Conservation (phyloP, 2,888 invertebrate genomes). For the Phyto melanocephala region DNA sequence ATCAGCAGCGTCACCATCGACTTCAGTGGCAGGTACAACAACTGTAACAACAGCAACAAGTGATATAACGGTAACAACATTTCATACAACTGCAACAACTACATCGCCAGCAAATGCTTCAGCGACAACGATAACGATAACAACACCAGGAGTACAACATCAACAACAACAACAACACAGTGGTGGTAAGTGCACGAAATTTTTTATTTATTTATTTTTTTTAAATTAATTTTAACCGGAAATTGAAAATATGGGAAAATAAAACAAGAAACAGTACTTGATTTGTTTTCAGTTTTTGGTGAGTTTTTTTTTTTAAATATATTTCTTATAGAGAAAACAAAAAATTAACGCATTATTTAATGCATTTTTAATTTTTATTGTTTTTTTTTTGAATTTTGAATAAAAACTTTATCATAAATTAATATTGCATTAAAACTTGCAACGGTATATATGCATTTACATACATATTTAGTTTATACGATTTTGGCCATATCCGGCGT, state of each 20-base stretch:
- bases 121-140: conserved; percentile 67
- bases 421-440: conserved; percentile 40
- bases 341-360: conserved; percentile 28
- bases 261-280: conserved; percentile 35
- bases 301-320: not conserved
- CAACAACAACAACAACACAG: conserved; percentile 70
- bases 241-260: conserved; percentile 59
- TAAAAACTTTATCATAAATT: conserved; percentile 37
- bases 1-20: conserved; percentile 33
- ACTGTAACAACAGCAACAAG: conserved; percentile 68
- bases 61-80: conserved; percentile 72
- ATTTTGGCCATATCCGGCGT: conserved; percentile 67
- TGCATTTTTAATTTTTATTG: conserved; percentile 48
- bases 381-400: conserved; percentile 4
- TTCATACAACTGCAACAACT: conserved; percentile 68
- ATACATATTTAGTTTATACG: conserved; percentile 39
- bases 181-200: conserved; percentile 70
- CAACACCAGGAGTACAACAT: conserved; percentile 72
- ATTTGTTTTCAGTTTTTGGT: not conserved
- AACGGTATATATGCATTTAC: conserved; percentile 42
- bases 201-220: not conserved
- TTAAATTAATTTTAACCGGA: conserved; percentile 30
- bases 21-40: conserved; percentile 62
- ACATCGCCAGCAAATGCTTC: conserved; percentile 69
- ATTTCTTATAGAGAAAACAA: not conserved